Evolutionary conservation across 2,113 vertebrate species (phyloP).

Genomic region (Eleginops maclovinus): DNA sequence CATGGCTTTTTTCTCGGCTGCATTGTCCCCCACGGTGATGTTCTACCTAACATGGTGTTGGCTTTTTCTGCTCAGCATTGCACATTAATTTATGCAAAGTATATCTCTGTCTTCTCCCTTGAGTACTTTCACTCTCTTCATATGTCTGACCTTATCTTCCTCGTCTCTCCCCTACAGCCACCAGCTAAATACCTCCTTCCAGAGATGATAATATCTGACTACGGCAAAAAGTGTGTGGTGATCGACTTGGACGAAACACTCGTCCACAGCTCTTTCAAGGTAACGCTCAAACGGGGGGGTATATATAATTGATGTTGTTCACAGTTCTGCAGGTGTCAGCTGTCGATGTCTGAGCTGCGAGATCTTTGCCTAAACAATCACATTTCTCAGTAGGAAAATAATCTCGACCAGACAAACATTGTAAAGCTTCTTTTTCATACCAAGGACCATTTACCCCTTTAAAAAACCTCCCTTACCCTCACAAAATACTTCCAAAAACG

Average conservation of each 20-base stretch:
- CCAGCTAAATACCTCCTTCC: slow-evolving; percentile 98
- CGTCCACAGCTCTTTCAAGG: slow-evolving; percentile 99
- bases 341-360: background rate
- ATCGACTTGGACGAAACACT: slow-evolving; percentile 99
- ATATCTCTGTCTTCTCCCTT: slow-evolving; percentile 18
- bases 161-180: slow-evolving; percentile 81
- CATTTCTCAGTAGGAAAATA: background rate
- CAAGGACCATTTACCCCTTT: no score
- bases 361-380: background rate
- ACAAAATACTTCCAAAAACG: no score
- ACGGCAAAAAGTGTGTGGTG: slow-evolving; percentile 98
- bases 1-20: slow-evolving; percentile 14
- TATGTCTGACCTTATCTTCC: slow-evolving; percentile 33
- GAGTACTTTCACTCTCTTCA: background rate
- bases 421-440: background rate
- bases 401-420: background rate
- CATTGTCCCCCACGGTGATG: background rate
- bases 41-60: slow-evolving; percentile 36
- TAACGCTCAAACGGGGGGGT: slow-evolving; percentile 70
- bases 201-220: slow-evolving; percentile 95
- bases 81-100: slow-evolving; percentile 18
- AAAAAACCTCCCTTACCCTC: no score
- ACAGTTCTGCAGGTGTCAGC: background rate
- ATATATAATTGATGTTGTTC: background rate
- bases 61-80: slow-evolving; percentile 37